Evolutionary conservation across 2,113 vertebrate species (phyloP), one percentile per base, ranked within the genome.

Genomic region (Madoqua kirkii): DNA sequence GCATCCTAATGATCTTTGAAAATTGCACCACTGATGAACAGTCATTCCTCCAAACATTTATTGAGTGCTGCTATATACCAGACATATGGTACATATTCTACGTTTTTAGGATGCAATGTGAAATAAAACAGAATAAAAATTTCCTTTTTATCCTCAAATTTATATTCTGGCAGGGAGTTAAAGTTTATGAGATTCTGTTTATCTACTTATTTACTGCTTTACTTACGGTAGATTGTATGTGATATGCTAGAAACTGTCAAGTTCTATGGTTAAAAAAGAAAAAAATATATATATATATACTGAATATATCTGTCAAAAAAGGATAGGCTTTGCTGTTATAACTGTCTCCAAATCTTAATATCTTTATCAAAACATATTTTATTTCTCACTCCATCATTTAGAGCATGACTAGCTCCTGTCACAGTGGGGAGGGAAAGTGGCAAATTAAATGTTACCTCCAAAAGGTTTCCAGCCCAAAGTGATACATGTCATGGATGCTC

Each of bases 291-390:
- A 57, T 3, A 31, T n/a, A 45, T 57, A 36, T 13, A 45, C 40
- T 55, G n/a, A 88, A 16, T 45, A 82, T 87, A 48, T 93, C 27
- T 95, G 10, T 59, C 57, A 45, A 27, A 81, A 89, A 12, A 95
- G 4, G 43, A 19, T 89, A 52, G 12, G 3, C 36, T 92, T 96
- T 89, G 36, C 27, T 92, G 71, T 62, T 96, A 78, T 36, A 87
- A 87, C 7, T 54, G 31, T 8, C 27, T 31, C 21, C 48, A 67
- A 95, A 87, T 92, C 14, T 96, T 86, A 87, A 86, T 86, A 55
- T 76, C 9, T 96, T 96, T 87, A 87, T 36, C 57, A 96, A 62
- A 29, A 83, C 83, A n/a, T 59, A 92, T 78, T 95, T 67, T 90
- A 54, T 92, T 96, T 83, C 52, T 94, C 86, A 92, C 1, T 71